Percentiles rank a stretch among this genome's conserved stretches.
Evolutionary conservation across 2,797 vertebrate genomes (phyloP).

Genomic region (Scomberomorus guttatus): DNA sequence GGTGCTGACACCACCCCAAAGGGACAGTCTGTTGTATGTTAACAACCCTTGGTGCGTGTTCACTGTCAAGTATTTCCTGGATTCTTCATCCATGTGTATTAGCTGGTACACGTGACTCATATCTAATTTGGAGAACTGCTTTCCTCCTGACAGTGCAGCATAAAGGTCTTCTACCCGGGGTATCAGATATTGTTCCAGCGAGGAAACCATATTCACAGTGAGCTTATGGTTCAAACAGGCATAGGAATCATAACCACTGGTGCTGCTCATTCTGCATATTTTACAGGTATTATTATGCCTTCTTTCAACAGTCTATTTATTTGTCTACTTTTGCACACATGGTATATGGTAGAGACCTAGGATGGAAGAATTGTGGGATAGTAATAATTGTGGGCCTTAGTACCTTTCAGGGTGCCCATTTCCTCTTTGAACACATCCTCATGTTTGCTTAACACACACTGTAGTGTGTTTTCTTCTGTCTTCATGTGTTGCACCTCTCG

Average conservation of each 20-base stretch:
- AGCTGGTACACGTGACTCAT: background rate
- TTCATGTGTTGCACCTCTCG: background rate
- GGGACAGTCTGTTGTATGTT: background rate
- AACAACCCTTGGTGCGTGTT: background rate
- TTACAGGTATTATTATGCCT: background rate
- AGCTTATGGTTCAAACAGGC: background rate
- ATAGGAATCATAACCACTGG: background rate
- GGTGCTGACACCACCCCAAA: background rate
- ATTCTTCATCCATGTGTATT: slow-evolving; percentile 4
- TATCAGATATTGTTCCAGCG: background rate
- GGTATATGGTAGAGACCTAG: slow-evolving; percentile 1
- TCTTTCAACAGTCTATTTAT: slow-evolving; percentile 1
- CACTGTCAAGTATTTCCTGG: background rate
- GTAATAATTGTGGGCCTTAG: slow-evolving; percentile 1
- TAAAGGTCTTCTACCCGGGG: background rate
- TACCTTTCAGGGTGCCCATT: slow-evolving; percentile 11
- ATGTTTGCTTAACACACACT: background rate
- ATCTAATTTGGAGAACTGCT: background rate
- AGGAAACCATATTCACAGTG: background rate
- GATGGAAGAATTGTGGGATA: background rate
- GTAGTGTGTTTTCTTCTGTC: background rate
- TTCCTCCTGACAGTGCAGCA: background rate
- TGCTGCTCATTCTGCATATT: background rate
- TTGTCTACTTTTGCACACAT: slow-evolving; percentile 2
- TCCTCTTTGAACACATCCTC: slow-evolving; percentile 19